Conservation (phyloP, 2,113 vertebrate species). For the Calidris pugnax region DNA sequence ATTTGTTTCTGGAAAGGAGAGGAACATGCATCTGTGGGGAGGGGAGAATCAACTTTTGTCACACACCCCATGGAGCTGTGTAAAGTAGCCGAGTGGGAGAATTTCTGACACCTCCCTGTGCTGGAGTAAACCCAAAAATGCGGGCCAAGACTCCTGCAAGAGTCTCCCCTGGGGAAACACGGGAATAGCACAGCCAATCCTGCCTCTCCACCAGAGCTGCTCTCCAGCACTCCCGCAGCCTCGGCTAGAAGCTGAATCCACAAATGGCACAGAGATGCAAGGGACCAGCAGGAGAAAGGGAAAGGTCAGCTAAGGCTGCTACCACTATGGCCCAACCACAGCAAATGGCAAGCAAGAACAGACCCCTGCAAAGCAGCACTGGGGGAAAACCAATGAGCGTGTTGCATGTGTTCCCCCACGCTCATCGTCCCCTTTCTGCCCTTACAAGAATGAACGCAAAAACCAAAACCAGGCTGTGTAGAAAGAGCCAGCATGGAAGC, state of each 20-base stretch:
- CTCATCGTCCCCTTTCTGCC: neutral
- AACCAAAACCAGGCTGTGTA: neutral
- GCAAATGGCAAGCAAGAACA: neutral
- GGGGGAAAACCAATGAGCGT: accelerated
- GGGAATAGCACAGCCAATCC: constrained; percentile 15
- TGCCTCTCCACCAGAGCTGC: neutral
- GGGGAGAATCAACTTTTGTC: neutral
- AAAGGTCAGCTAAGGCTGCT: constrained; percentile 10
- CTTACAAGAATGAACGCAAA: neutral
- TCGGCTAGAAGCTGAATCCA: neutral
- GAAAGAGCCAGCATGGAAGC: neutral
- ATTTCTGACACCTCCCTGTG: constrained; percentile 10
- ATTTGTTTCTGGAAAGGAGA: neutral
- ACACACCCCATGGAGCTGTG: neutral
- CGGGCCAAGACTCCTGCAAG: neutral
- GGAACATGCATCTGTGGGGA: neutral
- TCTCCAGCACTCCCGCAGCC: neutral
- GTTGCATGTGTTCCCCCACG: neutral
- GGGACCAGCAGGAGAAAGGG: neutral
- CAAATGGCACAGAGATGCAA: neutral
- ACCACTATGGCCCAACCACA: neutral
- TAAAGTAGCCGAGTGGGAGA: constrained; percentile 35
- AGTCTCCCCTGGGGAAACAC: neutral
- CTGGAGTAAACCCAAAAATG: constrained; percentile 19
- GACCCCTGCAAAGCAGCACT: neutral